Percentiles rank a stretch among this genome's conserved stretches.
phyloP scores from a whole-genome alignment of 2,113 vertebrate species.

The Sapayoa aenigma region DNA sequence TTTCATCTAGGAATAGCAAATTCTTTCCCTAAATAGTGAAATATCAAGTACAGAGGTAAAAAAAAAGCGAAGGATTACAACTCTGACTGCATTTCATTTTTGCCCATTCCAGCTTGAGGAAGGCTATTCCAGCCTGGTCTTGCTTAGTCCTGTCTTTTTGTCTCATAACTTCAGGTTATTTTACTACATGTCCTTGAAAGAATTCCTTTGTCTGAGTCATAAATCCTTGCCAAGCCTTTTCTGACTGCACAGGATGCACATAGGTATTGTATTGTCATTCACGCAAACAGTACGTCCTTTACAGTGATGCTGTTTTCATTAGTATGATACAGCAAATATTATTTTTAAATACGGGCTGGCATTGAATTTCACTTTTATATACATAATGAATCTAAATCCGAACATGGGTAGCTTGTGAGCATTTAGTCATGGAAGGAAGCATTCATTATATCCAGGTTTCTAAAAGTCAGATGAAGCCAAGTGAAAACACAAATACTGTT shows the following conservation, averaged over 20 bases:
- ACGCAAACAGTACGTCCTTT: slow-evolving; percentile 19
- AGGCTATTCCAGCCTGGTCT: not conserved
- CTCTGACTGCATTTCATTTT: not conserved
- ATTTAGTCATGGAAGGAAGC: not conserved
- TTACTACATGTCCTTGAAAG: slow-evolving; percentile 54
- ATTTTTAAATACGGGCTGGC: not conserved
- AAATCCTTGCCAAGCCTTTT: slow-evolving; percentile 46
- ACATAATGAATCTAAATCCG: not conserved
- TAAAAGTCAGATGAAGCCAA: not conserved
- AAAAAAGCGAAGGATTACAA: not conserved
- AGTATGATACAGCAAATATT: not conserved
- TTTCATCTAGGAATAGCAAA: not conserved
- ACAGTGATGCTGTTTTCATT: slow-evolving; percentile 10
- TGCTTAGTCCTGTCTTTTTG: slow-evolving; percentile 17
- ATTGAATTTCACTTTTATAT: slow-evolving; percentile 11
- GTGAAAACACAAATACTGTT: not conserved
- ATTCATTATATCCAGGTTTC: not conserved
- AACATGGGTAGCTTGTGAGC: not conserved
- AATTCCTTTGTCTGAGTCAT: slow-evolving; percentile 25
- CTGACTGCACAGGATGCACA: slow-evolving; percentile 32
- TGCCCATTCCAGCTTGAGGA: not conserved
- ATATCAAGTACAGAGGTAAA: not conserved
- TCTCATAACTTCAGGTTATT: slow-evolving; percentile 32
- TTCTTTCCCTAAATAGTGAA: not conserved
- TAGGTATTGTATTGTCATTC: slow-evolving; percentile 40